A percentile compares a stretch with the other conserved stretches of the same genome.
Conservation (phyloP, 2,113 vertebrate genomes). For the Aptenodytes patagonicus region DNA sequence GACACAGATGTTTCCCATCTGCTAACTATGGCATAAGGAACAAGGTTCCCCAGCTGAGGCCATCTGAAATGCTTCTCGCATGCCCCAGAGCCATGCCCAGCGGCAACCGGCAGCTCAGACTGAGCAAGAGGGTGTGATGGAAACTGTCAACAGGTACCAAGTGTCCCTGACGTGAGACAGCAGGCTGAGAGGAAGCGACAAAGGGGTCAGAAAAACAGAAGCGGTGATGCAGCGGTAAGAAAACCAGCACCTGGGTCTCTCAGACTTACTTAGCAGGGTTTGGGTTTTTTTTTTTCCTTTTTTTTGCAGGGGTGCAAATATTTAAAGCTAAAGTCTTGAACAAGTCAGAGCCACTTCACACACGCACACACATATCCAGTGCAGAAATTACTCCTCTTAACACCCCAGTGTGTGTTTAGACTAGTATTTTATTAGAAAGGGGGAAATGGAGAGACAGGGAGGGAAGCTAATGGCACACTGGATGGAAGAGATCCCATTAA, state of each 20-base stretch:
- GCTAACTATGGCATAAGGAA: neutral
- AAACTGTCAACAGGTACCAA: neutral
- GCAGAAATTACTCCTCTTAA: slow-evolving; percentile 19
- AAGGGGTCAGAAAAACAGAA: neutral
- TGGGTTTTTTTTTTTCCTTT: rapidly evolving
- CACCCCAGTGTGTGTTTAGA: slow-evolving; percentile 31
- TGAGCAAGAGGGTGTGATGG: neutral
- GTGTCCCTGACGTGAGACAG: neutral
- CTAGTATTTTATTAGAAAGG: slow-evolving; percentile 13
- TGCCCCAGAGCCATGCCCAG: neutral
- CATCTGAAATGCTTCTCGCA: neutral
- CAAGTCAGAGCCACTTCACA: neutral
- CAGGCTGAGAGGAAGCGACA: neutral
- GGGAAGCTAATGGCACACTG: slow-evolving; percentile 31
- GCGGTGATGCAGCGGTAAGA: neutral
- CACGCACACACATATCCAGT: neutral
- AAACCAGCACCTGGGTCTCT: neutral
- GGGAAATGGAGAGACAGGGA: neutral
- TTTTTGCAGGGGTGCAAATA: neutral
- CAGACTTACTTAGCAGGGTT: neutral
- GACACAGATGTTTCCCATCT: neutral
- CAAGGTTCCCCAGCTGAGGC: neutral
- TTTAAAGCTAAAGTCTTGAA: neutral
- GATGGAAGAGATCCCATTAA: slow-evolving; percentile 34
- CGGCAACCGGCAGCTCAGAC: neutral